A percentile compares a stretch with the other conserved stretches of the same genome.
Evolutionary conservation across 2,113 vertebrate species (phyloP).

Genomic region (Dinomys branickii): DNA sequence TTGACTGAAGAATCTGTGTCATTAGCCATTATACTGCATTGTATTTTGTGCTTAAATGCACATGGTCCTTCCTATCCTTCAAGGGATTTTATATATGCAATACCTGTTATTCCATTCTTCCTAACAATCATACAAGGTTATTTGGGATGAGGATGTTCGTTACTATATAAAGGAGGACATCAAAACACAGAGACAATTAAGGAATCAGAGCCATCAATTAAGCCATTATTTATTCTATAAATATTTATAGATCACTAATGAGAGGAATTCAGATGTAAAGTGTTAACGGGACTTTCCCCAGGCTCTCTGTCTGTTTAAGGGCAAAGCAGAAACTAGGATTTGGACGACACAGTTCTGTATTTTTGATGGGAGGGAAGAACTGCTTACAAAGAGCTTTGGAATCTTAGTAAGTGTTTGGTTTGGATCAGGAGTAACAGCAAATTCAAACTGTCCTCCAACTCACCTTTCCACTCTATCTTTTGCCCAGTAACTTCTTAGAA

Average conservation of each 20-base stretch:
- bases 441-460: neutral
- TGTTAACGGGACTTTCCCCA: conserved; percentile 15
- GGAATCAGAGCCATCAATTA: neutral
- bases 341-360: neutral
- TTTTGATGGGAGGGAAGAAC: neutral
- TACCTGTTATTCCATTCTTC: neutral
- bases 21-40: neutral
- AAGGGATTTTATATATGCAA: neutral
- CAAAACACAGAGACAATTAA: conserved; percentile 3
- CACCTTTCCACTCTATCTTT: neutral
- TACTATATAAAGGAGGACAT: conserved; percentile 24
- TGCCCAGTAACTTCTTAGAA: neutral
- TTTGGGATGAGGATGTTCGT: conserved; percentile 16
- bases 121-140: neutral
- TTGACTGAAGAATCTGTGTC: neutral
- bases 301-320: neutral
- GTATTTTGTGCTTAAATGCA: neutral
- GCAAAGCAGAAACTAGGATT: conserved; percentile 28
- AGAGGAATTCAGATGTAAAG: neutral
- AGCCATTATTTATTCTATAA: conserved; percentile 18
- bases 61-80: neutral
- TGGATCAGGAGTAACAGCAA: neutral
- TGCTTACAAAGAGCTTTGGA: neutral
- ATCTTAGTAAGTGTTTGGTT: neutral
- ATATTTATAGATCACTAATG: conserved; percentile 18